Evolutionary conservation across 2,797 vertebrate species (phyloP).

Genomic region (Bucorvus abyssinicus): DNA sequence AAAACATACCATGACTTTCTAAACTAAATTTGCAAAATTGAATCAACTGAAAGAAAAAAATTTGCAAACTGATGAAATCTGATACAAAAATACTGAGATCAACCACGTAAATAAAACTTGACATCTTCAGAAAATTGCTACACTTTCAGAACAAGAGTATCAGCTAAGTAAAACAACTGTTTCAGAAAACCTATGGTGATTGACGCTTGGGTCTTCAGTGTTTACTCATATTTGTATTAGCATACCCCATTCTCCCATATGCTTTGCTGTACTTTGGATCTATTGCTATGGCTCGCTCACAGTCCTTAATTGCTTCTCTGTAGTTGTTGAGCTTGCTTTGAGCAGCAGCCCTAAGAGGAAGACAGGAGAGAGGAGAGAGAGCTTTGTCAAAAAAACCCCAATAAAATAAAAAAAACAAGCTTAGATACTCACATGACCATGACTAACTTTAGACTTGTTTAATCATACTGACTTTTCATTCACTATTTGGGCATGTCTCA

Average conservation of each 20-base stretch:
- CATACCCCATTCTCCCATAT: conserved; percentile 97
- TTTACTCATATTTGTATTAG: not conserved
- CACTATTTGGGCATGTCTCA: not conserved
- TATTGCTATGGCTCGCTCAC: conserved; percentile 92
- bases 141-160: not conserved
- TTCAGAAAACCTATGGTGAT: not conserved
- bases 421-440: not conserved
- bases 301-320: conserved; percentile 90
- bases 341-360: conserved; percentile 87
- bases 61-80: not conserved
- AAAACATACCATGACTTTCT: not conserved
- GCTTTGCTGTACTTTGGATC: conserved; percentile 97
- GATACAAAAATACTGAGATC: not conserved
- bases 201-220: not conserved
- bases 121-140: not conserved
- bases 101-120: not conserved
- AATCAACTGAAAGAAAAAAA: not conserved
- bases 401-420: not conserved
- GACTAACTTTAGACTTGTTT: not conserved
- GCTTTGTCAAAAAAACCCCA: not conserved
- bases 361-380: not conserved
- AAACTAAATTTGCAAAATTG: not conserved
- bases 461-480: not conserved
- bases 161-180: not conserved
- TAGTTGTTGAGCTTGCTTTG: conserved; percentile 94